Base-by-base conservation (phyloP, 1,140 invertebrate genomes). In the Trichogramma pretiosum region DNA sequence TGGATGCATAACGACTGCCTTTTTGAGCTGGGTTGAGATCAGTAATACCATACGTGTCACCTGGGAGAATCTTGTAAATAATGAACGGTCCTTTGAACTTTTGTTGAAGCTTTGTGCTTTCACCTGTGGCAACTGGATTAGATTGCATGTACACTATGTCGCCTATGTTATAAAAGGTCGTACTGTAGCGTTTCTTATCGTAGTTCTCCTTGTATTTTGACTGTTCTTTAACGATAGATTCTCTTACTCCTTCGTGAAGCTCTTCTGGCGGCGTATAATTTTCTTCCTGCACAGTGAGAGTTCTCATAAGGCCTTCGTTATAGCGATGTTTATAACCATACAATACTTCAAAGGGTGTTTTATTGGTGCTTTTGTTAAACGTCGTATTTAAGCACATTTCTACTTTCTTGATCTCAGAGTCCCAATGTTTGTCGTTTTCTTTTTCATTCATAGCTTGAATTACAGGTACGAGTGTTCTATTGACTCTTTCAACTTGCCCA, bases 401-500 rank as follows among this genome's bases (percentile, higher is more conserved):
- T 19, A 56, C 22, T 36, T 48, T 30, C 14, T 14, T 5, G 0
- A 56, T 2, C 11, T 40, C 1, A 14, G 34, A 33, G 16, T 56
- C 52, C 52, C 52, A 56, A 10, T 40, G 8, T n/a, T 11, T 23
- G 5, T 9, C 5, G 0, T 52, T 24, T 21, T 19, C 8, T 3
- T 24, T 26, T 2, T 3, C 11, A 5, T 44, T 2, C 10, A 9
- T 41, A 0, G 35, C 21, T 36, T 34, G 16, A 21, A 55, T 36
- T 1, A 24, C 26, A 0, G 54, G 46, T 21, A 56, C 23, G 3
- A 56, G 7, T 1, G 48, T 47, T 9, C 16, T 13, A 18, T 56
- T 56, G 1, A 53, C 2, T 8, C 46, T 21, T 32, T 60, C 54
- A 0, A 60, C 52, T 51, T 54, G 49, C 1, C 53, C 56, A 33